These are phyloP conservation scores for Brachynemurus nebulosus DNA, from an alignment of 2,888 invertebrate genomes.

Conservation along the genomic window DNA sequence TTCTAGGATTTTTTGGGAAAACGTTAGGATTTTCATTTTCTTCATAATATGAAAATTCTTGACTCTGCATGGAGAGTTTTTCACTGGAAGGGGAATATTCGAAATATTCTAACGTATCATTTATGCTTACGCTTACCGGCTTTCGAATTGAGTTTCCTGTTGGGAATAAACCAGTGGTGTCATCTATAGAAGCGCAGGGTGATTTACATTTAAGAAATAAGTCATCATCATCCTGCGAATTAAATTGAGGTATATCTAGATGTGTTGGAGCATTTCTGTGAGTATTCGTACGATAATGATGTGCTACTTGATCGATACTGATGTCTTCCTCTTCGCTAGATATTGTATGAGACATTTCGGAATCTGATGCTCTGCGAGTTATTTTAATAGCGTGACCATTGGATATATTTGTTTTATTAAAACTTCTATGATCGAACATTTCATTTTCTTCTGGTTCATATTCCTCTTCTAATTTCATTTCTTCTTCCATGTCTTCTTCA, in stretches of 20 bases:
- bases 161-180: background rate
- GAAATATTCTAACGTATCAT: conserved; percentile 37
- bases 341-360: conserved; percentile 1
- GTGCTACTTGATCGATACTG: background rate
- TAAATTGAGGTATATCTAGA: background rate
- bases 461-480: background rate
- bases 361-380: background rate
- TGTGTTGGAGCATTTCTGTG: background rate
- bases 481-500: too few relatives aligned
- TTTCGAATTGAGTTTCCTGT: background rate
- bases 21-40: background rate
- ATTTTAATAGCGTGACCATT: background rate
- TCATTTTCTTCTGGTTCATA: conserved; percentile 6
- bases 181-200: background rate
- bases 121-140: conserved; percentile 32
- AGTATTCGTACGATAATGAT: conserved; percentile 1
- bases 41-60: too few relatives aligned
- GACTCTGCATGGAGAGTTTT: too few relatives aligned
- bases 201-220: conserved; percentile 7
- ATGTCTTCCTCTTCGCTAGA: background rate
- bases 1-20: background rate
- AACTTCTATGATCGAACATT: background rate
- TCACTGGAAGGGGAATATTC: conserved; percentile 30
- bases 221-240: background rate
- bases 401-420: background rate